Evolutionary conservation across 2,888 invertebrate genomes (phyloP), one percentile per base, ranked within the genome.

Genomic region (Morpho achilles): DNA sequence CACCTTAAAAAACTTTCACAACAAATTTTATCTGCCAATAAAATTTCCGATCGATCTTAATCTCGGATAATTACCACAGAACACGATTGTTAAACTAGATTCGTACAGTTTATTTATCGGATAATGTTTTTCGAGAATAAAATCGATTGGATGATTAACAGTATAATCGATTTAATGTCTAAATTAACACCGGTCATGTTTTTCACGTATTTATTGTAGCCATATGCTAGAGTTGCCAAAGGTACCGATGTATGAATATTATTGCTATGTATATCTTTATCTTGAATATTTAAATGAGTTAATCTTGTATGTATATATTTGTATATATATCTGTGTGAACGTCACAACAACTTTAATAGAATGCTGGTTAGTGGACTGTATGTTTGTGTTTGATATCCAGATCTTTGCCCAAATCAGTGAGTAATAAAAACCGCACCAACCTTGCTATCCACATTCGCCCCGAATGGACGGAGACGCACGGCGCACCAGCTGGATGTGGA

Each of bases 141-240:
- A 65, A 63, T 61, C 62, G 55, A 61, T 63, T 57, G 47, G 58
- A 66, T 59, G 63, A 66, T 62, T 62, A 64, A 59, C 57, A 8
- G 32, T 52, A 59, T 59, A 64, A 16, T 16, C 52, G 59, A 54
- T 61, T 67, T 64, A 54, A 67, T 60, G 66, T 62, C 64, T 66
- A 59, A 67, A 67, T 65, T 56, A 64, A 61, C 64, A 54, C 41
- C 23, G 39, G 16, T 63, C 63, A 66, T 67, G 60, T 64, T 67
- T 66, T 64, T 65, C 62, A 64, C 63, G 65, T 62, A 62, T 69
- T 67, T 68, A 68, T 65, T 50, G 65, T 60, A 62, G 51, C 51
- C 59, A 64, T 62, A 58, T 63, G 66, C 50, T 44, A 16, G 49
- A 9, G 50, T 16, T 8, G 8, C 16, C 7, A 8, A 23, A 9